phyloP scores from a whole-genome alignment of 1,140 invertebrate genomes.

The Drosophila nasuta region DNA sequence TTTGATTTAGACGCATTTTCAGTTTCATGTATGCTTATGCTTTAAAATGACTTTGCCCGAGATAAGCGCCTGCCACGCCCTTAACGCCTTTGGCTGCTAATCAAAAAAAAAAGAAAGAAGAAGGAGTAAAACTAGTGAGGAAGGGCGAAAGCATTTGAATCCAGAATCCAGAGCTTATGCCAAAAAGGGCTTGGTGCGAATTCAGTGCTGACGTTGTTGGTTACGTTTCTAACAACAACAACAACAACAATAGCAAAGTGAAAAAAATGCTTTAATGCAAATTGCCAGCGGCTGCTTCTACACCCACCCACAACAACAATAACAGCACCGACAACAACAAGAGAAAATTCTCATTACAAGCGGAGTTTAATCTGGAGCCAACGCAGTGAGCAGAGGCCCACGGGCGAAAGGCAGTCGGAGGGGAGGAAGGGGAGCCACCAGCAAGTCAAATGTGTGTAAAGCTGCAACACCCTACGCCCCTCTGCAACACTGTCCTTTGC shows the following conservation, averaged over 20 bases:
- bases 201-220: conserved; percentile 50
- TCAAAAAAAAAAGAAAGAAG: background rate
- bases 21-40: conserved; percentile 7
- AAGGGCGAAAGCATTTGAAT: conserved; percentile 14
- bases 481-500: no score
- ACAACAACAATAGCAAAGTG: conserved; percentile 14
- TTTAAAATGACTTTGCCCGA: conserved; percentile 36
- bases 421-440: background rate
- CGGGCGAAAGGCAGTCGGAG: conserved; percentile 9
- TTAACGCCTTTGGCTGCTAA: conserved; percentile 2
- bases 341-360: conserved; percentile 80
- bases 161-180: conserved; percentile 9
- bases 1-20: background rate
- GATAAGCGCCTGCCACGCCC: conserved; percentile 39
- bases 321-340: conserved; percentile 33
- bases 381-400: conserved; percentile 46
- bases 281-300: conserved; percentile 63
- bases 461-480: conserved; percentile 23
- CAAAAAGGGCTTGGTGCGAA: conserved; percentile 11
- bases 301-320: conserved; percentile 31
- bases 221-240: conserved; percentile 30
- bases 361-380: conserved; percentile 74
- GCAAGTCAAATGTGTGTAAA: conserved; percentile 70
- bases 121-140: background rate
- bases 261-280: conserved; percentile 72